phyloP scores from a whole-genome alignment of 2,797 vertebrate genomes.

The Sebastiscus albofasciatus region DNA sequence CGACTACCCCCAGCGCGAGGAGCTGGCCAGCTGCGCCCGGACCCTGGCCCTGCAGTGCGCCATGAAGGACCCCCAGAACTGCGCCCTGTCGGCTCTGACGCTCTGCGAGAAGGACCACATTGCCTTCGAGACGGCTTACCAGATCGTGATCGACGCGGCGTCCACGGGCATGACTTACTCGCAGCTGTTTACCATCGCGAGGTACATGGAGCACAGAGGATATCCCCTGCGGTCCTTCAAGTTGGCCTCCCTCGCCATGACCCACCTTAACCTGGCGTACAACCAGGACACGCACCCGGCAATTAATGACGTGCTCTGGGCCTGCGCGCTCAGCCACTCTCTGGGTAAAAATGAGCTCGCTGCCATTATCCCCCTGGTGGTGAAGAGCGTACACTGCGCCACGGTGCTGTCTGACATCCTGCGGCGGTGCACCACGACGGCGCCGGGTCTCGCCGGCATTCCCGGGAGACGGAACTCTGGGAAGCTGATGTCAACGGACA shows the following conservation, averaged over 20 bases:
- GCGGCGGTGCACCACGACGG: constrained; percentile 95
- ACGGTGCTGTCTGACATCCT: constrained; percentile 98
- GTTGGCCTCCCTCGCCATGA: constrained; percentile 96
- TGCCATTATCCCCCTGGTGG: constrained; percentile 95
- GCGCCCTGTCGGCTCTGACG: constrained; percentile 94
- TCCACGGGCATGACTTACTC: constrained; percentile 96
- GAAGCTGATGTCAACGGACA: constrained; percentile 98
- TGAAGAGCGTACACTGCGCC: constrained; percentile 99
- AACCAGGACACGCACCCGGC: constrained; percentile 99
- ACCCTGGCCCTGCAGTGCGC: constrained; percentile 96
- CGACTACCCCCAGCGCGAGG: constrained; percentile 95
- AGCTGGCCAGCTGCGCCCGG: constrained; percentile 94
- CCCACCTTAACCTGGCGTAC: constrained; percentile 97
- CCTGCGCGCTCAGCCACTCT: constrained; percentile 97
- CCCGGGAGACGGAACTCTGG: constrained; percentile 97
- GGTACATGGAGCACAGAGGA: constrained; percentile 99
- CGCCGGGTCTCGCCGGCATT: constrained; percentile 94
- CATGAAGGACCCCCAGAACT: constrained; percentile 99
- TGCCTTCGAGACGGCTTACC: constrained; percentile 97
- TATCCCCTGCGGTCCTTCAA: constrained; percentile 97
- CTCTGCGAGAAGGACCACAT: constrained; percentile 99
- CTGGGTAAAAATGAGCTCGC: constrained; percentile 98
- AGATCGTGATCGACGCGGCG: constrained; percentile 97
- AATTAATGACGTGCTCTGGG: constrained; percentile 98
- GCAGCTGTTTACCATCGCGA: constrained; percentile 96